Evolutionary conservation across 2,888 invertebrate genomes (phyloP), one percentile per base, ranked within the genome.

Genomic region (Periphyllus acericola): DNA sequence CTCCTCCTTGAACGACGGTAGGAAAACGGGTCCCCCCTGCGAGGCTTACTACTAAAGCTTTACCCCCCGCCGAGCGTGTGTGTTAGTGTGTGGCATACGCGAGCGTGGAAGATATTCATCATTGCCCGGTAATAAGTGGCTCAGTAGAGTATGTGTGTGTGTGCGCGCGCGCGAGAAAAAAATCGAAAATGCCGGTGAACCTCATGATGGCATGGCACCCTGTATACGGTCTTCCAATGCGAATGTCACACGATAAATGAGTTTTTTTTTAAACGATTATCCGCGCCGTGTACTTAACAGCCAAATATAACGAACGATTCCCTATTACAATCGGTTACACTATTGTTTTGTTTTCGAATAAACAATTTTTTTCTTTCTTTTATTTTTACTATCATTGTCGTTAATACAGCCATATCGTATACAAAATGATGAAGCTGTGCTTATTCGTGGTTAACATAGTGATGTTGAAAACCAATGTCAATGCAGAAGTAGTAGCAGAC

Each of bases 121-220:
- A 74, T 86, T 79, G 85, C 34, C 79, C 80, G 86, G 79, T n/a
- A 40, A 87, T 40, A 87, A 87, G 86, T 74, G 80, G 80, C 80
- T 36, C 86, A 74, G 86, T 80, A 32, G 68, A 71, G 78, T 55
- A 55, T 85, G 68, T 55, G 60, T 71, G 55, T 71, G 79, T 86
- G 34, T 71, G 68, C 60, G 68, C n/a, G 71, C 25, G 55, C 68
- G 52, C 85, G 52, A 68, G 36, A 79, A 86, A 72, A 55, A 78
- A n/a, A 36, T 79, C 71, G 71, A 79, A 86, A 86, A 78, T 79
- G 85, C 71, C 85, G 71, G 29, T 9, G 36, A 71, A 72, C 34
- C 14, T 29, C 81, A 34, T 19, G 36, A 25, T 21, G 74, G 29
- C 55, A 40, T 11, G 55, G 83, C 60, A 25, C 40, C 81, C 81